Evolutionary conservation across 30 jellyfish, hydroid and myxozoan genomes (phyloP), one percentile per base, ranked within the genome.

Genomic region (Hydractinia echinata): DNA sequence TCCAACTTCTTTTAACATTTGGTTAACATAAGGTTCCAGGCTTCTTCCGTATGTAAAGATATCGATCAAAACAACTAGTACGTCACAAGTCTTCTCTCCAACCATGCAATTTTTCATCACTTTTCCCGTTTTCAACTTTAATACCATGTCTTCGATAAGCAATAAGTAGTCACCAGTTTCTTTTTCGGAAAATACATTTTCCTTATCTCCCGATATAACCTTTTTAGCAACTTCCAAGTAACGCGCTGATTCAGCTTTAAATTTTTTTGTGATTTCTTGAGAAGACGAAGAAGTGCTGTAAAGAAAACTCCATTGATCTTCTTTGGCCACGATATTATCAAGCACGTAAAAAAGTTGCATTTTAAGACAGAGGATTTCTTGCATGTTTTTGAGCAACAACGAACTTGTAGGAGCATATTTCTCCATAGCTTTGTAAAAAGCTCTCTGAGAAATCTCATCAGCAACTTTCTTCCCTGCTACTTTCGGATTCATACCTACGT

Each of bases 1-100:
- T 56, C 51, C 77, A 8, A 58, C 39, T 79, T 55, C 58, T 56
- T 8, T 14, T 61, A 77, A 18, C 53, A 10, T 30, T 30, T 77
- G 51, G 15, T 48, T 49, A 9, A 55, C 81, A 55, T 8, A n/a
- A 48, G 77, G 49, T 54, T 77, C 85, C 53, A 77, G 18, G 55
- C 55, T 54, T 77, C 85, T 77, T n/a, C 85, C 85, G 52, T 18
- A 77, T 44, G 53, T 16, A 30, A 55, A 51, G 20, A 77, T 77
- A 77, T 77, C 79, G 15, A 77, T 54, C 5, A 15, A 5, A 19
- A 60, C 85, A n/a, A 60, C 53, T 9, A 54, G 30, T 30, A 77
- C 52, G 15, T 55, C 51, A 9, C 21, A 11, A 44, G 30, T 51
- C 61, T 8, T 77, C 9, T 10, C 77, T n/a, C 55, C 85, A 52